Base-by-base conservation (phyloP, 1,140 invertebrate genomes). In the Globodera rostochiensis region DNA sequence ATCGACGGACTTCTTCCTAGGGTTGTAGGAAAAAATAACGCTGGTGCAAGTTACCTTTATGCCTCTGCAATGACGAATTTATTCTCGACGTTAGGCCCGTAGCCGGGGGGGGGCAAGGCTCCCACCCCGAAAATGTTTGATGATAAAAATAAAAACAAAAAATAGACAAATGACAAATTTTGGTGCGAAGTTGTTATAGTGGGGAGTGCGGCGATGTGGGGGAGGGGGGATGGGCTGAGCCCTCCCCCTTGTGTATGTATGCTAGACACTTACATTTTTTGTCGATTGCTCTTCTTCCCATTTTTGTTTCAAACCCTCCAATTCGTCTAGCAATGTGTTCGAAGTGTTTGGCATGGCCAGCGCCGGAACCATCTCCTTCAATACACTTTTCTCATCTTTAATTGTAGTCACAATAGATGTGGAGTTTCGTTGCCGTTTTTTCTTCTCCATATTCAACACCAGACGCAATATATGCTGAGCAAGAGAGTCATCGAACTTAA, bases 401-500 rank as follows among this genome's bases (percentile, higher is more conserved):
- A 86, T 81, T 7, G 83, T 86, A 6, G 67, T 81, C 15, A 83
- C 49, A 15, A 73, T 25, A 46, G 77, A 73, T 67, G 46, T 25
- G 8, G 60, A 11, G n/a, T 46, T 70, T 74, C 73, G 80, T 36
- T 79, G 84, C 83, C 77, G 64, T 74, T 74, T 83, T 45, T 74
- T 88, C 80, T 73, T 76, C 90, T 94, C 94, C 96, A 98, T 98
- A 84, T 95, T 94, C 85, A 96, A 94, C 85, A 98, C 98, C 80
- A 98, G 94, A 77, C 96, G 92, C 15, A 97, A 91, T 1, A 98
- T 91, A 91, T 96, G 98, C 8, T 94, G 93, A 80, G 95, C 94
- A 87, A 98, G 94, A 0, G 96, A 97, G 90, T 98, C 96, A 92
- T 93, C 85, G 53, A 91, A 90, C 86, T 86, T 46, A 74, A 60